Percentiles rank a stretch among this genome's conserved stretches.
phyloP scores from a whole-genome alignment of 2,797 vertebrate genomes.

The Phrynocephalus forsythii region DNA sequence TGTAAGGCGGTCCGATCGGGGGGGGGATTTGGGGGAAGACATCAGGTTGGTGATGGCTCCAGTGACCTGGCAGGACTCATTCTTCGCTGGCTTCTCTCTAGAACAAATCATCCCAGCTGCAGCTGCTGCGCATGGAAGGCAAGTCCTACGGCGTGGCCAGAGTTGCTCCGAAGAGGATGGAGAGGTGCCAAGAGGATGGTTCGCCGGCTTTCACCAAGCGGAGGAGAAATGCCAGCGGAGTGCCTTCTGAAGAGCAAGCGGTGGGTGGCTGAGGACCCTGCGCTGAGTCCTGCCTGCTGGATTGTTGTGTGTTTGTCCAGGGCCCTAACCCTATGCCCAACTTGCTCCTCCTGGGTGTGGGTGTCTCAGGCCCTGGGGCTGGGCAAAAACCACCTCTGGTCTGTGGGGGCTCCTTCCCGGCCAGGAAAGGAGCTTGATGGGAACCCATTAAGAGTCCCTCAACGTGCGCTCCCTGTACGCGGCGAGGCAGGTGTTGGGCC shows the following conservation, averaged over 20 bases:
- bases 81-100: not conserved
- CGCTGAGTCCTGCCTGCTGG: not conserved
- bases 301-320: too few species aligned
- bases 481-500: too few species aligned
- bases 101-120: conserved; percentile 79
- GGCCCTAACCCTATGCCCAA: too few species aligned
- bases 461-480: too few species aligned
- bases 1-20: not conserved
- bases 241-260: conserved; percentile 43
- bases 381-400: too few species aligned
- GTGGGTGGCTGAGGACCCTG: conserved; percentile 40
- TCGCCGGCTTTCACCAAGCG: conserved; percentile 86
- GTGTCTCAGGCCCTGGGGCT: too few species aligned
- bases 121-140: conserved; percentile 81
- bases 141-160: conserved; percentile 69
- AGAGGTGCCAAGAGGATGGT: conserved; percentile 83
- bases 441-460: too few species aligned
- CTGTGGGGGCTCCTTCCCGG: too few species aligned
- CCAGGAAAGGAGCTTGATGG: too few species aligned
- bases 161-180: conserved; percentile 81
- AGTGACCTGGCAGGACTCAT: not conserved
- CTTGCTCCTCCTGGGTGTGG: too few species aligned
- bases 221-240: conserved; percentile 81
- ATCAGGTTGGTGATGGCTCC: not conserved
- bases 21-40: too few species aligned